These are phyloP conservation scores for Sigmodon hispidus DNA, from an alignment of 2,113 vertebrate genomes.

Conservation along the genomic window DNA sequence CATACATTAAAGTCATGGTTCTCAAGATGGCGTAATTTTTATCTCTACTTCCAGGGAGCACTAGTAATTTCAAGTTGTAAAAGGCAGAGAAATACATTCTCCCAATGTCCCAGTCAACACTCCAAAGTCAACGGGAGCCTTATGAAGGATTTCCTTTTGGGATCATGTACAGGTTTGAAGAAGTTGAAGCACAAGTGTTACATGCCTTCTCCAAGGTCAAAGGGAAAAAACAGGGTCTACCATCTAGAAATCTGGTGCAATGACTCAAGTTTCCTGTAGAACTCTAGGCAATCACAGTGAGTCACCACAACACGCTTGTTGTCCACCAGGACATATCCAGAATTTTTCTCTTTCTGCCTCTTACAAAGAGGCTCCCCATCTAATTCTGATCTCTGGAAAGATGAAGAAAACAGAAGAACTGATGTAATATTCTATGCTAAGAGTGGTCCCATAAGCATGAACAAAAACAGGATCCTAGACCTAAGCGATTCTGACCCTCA, in stretches of 20 bases:
- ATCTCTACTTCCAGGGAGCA: not conserved
- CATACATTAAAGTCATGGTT: not conserved
- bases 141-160: not conserved
- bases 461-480: not conserved
- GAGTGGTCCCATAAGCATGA: not conserved
- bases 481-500: not conserved
- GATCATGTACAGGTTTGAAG: not conserved
- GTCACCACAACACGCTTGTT: not conserved
- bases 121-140: not conserved
- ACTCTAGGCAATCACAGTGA: not conserved
- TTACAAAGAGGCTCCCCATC: not conserved
- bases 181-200: conserved; percentile 26
- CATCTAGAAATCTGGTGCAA: not conserved
- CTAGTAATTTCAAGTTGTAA: not conserved
- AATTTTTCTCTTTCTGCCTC: not conserved
- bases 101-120: not conserved
- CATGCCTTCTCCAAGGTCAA: not conserved
- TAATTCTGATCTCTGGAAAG: not conserved
- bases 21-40: not conserved
- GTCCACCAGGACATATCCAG: not conserved
- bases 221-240: not conserved
- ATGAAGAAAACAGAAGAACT: not conserved
- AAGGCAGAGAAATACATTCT: not conserved
- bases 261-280: not conserved
- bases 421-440: not conserved